phyloP scores from a whole-genome alignment of 2,113 vertebrate species.

The Peromyscus polionotus region DNA sequence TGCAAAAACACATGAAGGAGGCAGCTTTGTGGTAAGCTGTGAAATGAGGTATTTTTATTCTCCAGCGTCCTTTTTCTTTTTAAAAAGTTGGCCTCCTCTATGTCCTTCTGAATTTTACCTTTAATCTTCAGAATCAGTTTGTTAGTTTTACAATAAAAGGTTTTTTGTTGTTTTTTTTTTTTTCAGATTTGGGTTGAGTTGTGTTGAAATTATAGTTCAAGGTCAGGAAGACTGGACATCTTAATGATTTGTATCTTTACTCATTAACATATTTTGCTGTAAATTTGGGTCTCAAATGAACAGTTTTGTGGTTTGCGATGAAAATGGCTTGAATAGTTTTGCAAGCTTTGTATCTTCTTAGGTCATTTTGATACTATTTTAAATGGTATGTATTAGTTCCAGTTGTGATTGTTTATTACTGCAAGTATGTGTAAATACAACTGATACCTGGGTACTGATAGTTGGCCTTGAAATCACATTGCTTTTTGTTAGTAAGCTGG shows the following conservation, averaged over 20 bases:
- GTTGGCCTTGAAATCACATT: background rate
- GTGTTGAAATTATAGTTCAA: background rate
- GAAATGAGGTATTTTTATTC: background rate
- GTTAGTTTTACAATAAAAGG: background rate
- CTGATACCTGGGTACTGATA: background rate
- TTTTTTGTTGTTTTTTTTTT: background rate
- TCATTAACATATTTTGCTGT: background rate
- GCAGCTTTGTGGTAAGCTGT: background rate
- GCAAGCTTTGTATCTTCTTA: background rate
- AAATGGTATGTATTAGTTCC: slow-evolving; percentile 5
- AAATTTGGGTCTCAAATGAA: background rate
- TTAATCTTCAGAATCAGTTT: background rate
- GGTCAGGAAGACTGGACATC: background rate
- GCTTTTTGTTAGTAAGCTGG: background rate
- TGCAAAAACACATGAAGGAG: background rate
- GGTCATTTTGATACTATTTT: background rate
- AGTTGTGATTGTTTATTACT: slow-evolving; percentile 1
- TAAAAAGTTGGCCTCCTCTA: background rate
- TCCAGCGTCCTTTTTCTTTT: background rate
- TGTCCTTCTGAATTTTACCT: background rate
- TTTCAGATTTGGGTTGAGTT: background rate
- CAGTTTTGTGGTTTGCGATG: background rate
- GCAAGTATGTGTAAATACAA: background rate
- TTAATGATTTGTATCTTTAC: background rate
- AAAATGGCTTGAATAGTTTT: background rate